These are phyloP conservation scores for Heteromyza rotundicornis DNA, from an alignment of 2,888 invertebrate species.

Conservation along the genomic window DNA sequence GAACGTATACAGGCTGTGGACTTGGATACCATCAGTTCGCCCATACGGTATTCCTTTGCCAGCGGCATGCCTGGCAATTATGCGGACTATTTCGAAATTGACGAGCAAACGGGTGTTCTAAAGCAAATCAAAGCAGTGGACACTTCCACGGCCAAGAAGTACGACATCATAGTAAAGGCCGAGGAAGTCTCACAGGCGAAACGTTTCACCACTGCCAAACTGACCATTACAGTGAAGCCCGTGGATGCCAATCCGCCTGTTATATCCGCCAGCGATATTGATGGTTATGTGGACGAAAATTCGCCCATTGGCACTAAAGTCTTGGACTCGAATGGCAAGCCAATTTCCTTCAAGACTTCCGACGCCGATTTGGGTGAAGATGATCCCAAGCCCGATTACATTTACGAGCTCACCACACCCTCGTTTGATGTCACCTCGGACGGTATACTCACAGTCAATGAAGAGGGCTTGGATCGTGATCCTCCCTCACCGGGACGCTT, in stretches of 20 bases:
- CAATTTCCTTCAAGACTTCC: slow-evolving; percentile 76
- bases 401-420: slow-evolving; percentile 83
- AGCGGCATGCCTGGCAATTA: slow-evolving; percentile 81
- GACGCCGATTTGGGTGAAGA: slow-evolving; percentile 86
- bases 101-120: slow-evolving; percentile 79
- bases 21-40: slow-evolving; percentile 85
- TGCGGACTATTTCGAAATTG: slow-evolving; percentile 82
- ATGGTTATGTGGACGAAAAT: slow-evolving; percentile 85
- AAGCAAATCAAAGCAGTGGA: slow-evolving; percentile 83
- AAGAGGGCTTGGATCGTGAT: slow-evolving; percentile 84
- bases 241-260: slow-evolving; percentile 87
- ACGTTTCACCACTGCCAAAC: slow-evolving; percentile 82
- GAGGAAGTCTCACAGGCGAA: slow-evolving; percentile 81
- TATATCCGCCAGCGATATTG: slow-evolving; percentile 73
- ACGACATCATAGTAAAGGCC: slow-evolving; percentile 84
- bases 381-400: slow-evolving; percentile 80
- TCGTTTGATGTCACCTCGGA: slow-evolving; percentile 80
- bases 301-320: slow-evolving; percentile 84
- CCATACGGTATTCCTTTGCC: slow-evolving; percentile 81
- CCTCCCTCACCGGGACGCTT: slow-evolving; percentile 84
- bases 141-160: slow-evolving; percentile 78
- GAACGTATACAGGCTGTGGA: slow-evolving; percentile 91
- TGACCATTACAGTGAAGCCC: slow-evolving; percentile 81
- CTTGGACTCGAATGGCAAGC: slow-evolving; percentile 69
- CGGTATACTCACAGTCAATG: slow-evolving; percentile 78